Conservation (phyloP, 2,113 vertebrate genomes). For the Panthera leo region DNA sequence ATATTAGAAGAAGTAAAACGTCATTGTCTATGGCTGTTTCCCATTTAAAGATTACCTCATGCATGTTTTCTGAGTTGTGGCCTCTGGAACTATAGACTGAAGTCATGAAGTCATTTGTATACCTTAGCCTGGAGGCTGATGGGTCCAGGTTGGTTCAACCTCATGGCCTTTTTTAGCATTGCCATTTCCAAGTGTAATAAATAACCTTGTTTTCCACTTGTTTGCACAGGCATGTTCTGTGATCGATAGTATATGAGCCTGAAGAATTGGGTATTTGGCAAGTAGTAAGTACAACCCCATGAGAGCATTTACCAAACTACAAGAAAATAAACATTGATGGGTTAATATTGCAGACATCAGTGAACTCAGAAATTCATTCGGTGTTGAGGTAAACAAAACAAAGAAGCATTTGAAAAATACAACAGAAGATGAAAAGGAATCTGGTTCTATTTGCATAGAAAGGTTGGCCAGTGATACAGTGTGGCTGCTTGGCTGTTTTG, state of each 20-base stretch:
- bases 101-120: conserved; percentile 16
- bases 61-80: not conserved
- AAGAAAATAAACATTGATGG: conserved; percentile 40
- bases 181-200: not conserved
- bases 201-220: conserved; percentile 54
- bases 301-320: not conserved
- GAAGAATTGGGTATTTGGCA: conserved; percentile 40
- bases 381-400: conserved; percentile 10
- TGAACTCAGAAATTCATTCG: conserved; percentile 38
- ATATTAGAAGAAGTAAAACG: conserved; percentile 48
- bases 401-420: conserved; percentile 9
- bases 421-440: not conserved
- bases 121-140: conserved; percentile 1
- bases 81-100: not conserved
- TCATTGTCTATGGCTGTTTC: conserved; percentile 28
- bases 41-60: conserved; percentile 46
- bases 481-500: not conserved
- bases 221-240: conserved; percentile 50
- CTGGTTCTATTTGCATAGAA: not conserved
- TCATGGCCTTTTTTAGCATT: not conserved
- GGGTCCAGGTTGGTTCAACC: not conserved
- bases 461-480: not conserved
- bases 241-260: conserved; percentile 25
- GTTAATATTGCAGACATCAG: not conserved
- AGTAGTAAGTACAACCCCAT: not conserved